Conservation (phyloP, 2,797 vertebrate genomes). For the Phataginus tricuspis region DNA sequence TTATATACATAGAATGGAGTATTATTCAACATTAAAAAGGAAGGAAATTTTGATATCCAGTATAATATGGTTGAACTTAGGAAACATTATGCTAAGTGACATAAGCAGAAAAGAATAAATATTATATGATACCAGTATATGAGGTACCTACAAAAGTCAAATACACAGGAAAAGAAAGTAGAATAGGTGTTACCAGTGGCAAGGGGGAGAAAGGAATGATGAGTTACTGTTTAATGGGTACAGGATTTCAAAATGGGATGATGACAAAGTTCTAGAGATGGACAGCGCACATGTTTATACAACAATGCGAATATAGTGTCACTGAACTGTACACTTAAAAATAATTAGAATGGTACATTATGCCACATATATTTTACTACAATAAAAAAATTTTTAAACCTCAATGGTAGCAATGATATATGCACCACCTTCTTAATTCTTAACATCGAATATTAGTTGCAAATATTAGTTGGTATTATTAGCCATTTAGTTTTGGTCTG, state of each 20-base stretch:
- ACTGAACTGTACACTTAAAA: background rate
- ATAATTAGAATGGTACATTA: background rate
- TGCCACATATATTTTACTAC: background rate
- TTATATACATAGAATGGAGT: background rate
- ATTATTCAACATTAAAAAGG: background rate
- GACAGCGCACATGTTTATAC: background rate
- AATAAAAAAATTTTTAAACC: background rate
- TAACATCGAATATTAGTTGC: background rate
- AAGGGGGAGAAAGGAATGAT: background rate
- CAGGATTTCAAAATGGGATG: background rate
- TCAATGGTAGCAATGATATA: background rate
- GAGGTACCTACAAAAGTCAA: background rate
- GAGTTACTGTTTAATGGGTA: background rate
- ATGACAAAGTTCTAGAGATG: background rate
- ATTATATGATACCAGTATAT: background rate
- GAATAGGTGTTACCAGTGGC: background rate
- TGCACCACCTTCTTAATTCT: background rate
- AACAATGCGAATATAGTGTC: background rate
- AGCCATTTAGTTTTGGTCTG: background rate
- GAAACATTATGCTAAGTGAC: background rate
- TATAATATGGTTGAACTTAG: background rate
- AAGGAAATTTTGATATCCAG: background rate
- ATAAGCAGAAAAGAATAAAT: background rate
- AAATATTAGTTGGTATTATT: background rate
- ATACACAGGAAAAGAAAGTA: no score